phyloP scores from a whole-genome alignment of 1,140 invertebrate genomes.

The Calycopis cecrops region DNA sequence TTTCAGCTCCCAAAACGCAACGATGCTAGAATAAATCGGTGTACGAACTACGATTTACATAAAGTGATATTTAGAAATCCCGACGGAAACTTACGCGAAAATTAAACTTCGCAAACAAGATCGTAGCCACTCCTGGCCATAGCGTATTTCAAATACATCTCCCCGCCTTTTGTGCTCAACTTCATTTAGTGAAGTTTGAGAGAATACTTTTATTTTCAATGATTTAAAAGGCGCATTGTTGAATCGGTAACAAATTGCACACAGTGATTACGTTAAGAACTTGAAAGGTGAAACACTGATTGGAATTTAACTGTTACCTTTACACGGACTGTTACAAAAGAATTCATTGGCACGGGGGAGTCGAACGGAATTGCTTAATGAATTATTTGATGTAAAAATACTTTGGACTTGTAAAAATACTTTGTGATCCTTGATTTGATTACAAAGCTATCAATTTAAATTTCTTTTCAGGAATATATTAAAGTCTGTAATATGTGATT shows the following conservation, averaged over 20 bases:
- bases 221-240: constrained; percentile 71
- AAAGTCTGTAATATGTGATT: too few species aligned
- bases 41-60: too few species aligned
- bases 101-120: constrained; percentile 62
- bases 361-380: constrained; percentile 22
- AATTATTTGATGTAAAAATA: constrained; percentile 9
- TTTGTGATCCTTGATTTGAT: too few species aligned
- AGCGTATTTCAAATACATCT: constrained; percentile 65
- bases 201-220: constrained; percentile 62
- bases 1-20: too few species aligned
- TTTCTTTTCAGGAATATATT: too few species aligned
- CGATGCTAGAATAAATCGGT: too few species aligned
- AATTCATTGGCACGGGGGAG: constrained; percentile 21
- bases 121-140: constrained; percentile 52
- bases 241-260: constrained; percentile 69
- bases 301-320: constrained; percentile 45
- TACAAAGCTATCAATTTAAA: too few species aligned
- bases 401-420: constrained; percentile 1
- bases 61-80: constrained; percentile 53
- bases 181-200: constrained; percentile 71
- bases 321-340: constrained; percentile 25
- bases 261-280: constrained; percentile 61
- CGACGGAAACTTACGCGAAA: constrained; percentile 57
- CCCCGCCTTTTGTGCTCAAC: constrained; percentile 69
- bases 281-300: constrained; percentile 37